Conservation (phyloP, 2,113 vertebrate species). For the Melanerpes formicivorus region DNA sequence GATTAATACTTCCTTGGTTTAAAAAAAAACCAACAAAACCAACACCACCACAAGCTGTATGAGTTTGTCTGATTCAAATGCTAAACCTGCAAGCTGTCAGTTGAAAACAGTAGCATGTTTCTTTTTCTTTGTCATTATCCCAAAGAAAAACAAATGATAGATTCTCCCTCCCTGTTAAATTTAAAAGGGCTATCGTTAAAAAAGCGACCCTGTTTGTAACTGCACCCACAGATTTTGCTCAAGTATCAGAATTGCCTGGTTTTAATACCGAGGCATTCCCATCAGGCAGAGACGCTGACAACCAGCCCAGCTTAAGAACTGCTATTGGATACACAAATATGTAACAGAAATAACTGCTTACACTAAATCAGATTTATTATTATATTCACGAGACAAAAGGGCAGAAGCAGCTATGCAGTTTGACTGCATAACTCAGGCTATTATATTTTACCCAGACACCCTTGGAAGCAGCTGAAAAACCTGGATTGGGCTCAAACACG, state of each 20-base stretch:
- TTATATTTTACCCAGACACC: neutral
- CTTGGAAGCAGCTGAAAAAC: neutral
- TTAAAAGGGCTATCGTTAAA: neutral
- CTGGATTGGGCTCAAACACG: neutral
- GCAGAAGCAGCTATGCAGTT: neutral
- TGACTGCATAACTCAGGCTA: neutral
- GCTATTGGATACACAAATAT: neutral
- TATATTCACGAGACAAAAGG: neutral
- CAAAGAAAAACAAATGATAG: neutral
- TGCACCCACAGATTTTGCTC: neutral
- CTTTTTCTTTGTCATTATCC: neutral
- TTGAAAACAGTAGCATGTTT: neutral
- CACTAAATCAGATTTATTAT: neutral
- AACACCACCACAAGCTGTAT: neutral
- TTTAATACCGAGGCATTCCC: neutral
- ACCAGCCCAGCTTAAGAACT: neutral
- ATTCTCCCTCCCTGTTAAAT: neutral
- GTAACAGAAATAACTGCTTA: neutral
- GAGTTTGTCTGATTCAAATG: neutral
- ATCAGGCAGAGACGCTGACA: neutral
- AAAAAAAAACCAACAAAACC: neutral
- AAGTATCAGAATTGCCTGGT: neutral
- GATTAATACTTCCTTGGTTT: neutral
- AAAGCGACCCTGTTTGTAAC: neutral
- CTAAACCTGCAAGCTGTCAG: neutral